Base-by-base conservation (phyloP, 2,888 invertebrate genomes). In the Trissolcus japonicus region DNA sequence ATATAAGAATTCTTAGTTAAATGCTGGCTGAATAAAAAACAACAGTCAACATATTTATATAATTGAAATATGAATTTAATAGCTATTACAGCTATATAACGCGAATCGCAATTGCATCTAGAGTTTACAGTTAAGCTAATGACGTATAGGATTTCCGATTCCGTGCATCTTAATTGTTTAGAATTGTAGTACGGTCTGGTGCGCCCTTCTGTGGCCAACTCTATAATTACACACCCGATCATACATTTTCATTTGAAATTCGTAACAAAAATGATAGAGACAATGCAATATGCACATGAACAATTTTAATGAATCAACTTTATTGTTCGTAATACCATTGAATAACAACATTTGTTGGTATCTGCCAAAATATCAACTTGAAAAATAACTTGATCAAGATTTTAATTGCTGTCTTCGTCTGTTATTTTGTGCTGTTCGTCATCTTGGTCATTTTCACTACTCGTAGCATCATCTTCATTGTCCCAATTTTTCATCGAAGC, bases 401-500 rank as follows among this genome's bases (percentile, higher is more conserved):
- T 9, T 35, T 2, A 35, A 9, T 2, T 35, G 35, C 35, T 35
- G 14, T 65, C 65, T 29, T 62, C 50, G 13, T 65, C 62, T 9
- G 21, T n/a, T n/a, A n/a, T n/a, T n/a, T n/a, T n/a, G n/a, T n/a
- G n/a, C n/a, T n/a, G n/a, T n/a, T n/a, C n/a, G n/a, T n/a, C n/a
- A n/a, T n/a, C 4, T 19, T 53, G 40, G 41, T 76, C 29, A 29
- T 29, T 41, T 25, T 66, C 61, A 41, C 53, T n/a, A 74, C 82
- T 80, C 62, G 90, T 86, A 59, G 87, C 86, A 21, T 89, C 88
- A 81, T 91, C 90, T 82, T 94, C 92, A 89, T 95, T 95, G 86
- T 97, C 96, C 97, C 97, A 97, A 89, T 97, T 96, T 90, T 96
- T 96, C 90, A 96, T 92, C 90, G 94, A 95, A 35, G 95, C 94